These are phyloP conservation scores for Pollenia amentaria DNA, from an alignment of 2,888 invertebrate species.

Conservation along the genomic window DNA sequence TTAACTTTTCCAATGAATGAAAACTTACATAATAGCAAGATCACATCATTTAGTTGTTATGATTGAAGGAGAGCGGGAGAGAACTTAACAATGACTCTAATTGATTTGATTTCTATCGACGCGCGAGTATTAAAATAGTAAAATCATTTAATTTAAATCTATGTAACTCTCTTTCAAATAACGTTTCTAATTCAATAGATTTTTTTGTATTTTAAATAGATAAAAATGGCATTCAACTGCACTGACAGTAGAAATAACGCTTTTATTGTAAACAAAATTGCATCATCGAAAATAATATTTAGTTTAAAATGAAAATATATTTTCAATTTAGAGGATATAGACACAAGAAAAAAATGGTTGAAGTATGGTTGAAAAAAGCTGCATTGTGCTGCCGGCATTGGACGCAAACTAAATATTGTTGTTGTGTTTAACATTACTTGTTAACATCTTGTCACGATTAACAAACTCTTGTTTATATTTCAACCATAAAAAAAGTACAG, in stretches of 20 bases:
- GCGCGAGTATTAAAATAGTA: slow-evolving; percentile 9
- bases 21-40: slow-evolving; percentile 38
- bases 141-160: slow-evolving; percentile 55
- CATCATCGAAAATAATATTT: background rate
- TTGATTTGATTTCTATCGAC: slow-evolving; percentile 40
- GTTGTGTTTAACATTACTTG: too few species aligned
- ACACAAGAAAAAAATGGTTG: too few species aligned
- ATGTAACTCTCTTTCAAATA: slow-evolving; percentile 23
- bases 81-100: slow-evolving; percentile 2
- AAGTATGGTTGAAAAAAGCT: too few species aligned
- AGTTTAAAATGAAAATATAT: background rate
- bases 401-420: too few species aligned
- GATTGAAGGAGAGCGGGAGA: slow-evolving; percentile 13
- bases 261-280: slow-evolving; percentile 7
- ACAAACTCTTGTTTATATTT: too few species aligned
- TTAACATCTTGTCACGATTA: too few species aligned
- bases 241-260: background rate
- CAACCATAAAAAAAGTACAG: too few species aligned
- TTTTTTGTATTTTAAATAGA: slow-evolving; percentile 35
- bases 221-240: slow-evolving; percentile 2
- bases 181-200: slow-evolving; percentile 9
- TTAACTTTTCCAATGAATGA: slow-evolving; percentile 47
- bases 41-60: slow-evolving; percentile 42
- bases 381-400: too few species aligned
- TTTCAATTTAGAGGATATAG: too few species aligned